These are phyloP conservation scores for Taenaris catops DNA, from an alignment of 2,888 invertebrate genomes.

Conservation along the genomic window DNA sequence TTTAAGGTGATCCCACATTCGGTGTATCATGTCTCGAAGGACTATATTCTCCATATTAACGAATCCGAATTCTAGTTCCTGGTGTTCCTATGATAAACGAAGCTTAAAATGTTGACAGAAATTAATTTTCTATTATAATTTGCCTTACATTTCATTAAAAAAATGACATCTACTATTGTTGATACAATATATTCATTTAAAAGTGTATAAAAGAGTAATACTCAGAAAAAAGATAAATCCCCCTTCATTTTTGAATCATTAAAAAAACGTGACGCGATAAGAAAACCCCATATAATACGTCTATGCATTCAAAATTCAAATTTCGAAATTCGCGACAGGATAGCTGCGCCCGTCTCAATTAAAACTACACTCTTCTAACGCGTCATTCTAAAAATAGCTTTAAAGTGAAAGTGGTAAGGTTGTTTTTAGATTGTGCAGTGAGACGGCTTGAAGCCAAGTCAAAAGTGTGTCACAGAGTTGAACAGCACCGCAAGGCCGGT, in stretches of 20 bases:
- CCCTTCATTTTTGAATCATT: too few relatives aligned
- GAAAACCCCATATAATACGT: constrained; percentile 19
- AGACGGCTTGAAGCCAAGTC: constrained; percentile 71
- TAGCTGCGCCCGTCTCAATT: constrained; percentile 44
- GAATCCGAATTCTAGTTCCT: too few relatives aligned
- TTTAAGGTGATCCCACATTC: constrained; percentile 1
- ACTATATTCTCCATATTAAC: too few relatives aligned
- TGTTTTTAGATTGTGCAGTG: constrained; percentile 35
- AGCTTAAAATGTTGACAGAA: too few relatives aligned
- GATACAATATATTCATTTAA: too few relatives aligned
- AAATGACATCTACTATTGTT: too few relatives aligned
- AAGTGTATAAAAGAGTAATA: too few relatives aligned
- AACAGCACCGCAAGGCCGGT: constrained; percentile 73
- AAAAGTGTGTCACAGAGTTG: constrained; percentile 77
- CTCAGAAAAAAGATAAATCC: too few relatives aligned
- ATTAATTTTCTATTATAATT: too few relatives aligned
- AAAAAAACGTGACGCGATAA: constrained; percentile 1
- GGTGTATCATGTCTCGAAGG: too few relatives aligned
- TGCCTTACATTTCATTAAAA: too few relatives aligned
- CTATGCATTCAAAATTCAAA: constrained; percentile 53
- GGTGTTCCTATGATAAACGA: too few relatives aligned
- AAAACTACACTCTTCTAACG: constrained; percentile 31
- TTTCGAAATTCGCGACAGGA: constrained; percentile 56
- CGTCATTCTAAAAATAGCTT: constrained; percentile 25
- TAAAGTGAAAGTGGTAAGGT: constrained; percentile 33